Evolutionary conservation across 2,888 invertebrate genomes (phyloP), one percentile per base, ranked within the genome.

Genomic region (Flabesymbios commensalis): DNA sequence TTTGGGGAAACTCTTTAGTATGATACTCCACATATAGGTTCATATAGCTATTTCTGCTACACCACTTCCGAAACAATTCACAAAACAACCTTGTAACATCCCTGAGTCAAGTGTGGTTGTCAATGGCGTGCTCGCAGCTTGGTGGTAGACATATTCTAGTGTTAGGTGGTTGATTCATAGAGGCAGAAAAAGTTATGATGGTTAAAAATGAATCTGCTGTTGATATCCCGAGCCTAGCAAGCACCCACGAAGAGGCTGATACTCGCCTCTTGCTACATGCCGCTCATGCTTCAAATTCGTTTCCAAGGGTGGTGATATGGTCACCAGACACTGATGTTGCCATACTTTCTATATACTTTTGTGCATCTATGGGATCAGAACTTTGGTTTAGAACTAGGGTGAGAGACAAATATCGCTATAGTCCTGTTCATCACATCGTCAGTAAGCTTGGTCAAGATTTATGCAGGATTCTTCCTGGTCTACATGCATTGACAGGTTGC

Each of bases 401-500:
- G 7, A 36, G 36, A 5, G 32, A 53, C 24, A 53, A 36, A 22
- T 4, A 22, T n/a, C 32, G 53, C 36, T 31, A 31, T 17, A 29
- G 31, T 36, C 28, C 14, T 17, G 17, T n/a, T 36, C 28, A n/a
- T 4, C 17, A 36, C 19, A 36, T 53, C 4, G 14, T 4, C 17
- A 7, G 28, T 5, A 53, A 7, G 17, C 53, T 53, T 10, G 53
- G 53, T 3, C 14, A n/a, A 17, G 36, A 14, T 10, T 10, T 53
- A 17, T 7, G 10, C 17, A 31, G 31, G 4, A 17, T 17, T n/a
- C 36, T 53, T n/a, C 53, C 32, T 41, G 53, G 33, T n/a, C 22
- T 53, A 14, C 53, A 53, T 53, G 53, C 53, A 33, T 36, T n/a
- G 14, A 24, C 53, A 5, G 53, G 53, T 36, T 53, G 53, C 32